These are phyloP conservation scores for Podarcis raffonei DNA, from an alignment of 2,113 vertebrate genomes.

Conservation along the genomic window DNA sequence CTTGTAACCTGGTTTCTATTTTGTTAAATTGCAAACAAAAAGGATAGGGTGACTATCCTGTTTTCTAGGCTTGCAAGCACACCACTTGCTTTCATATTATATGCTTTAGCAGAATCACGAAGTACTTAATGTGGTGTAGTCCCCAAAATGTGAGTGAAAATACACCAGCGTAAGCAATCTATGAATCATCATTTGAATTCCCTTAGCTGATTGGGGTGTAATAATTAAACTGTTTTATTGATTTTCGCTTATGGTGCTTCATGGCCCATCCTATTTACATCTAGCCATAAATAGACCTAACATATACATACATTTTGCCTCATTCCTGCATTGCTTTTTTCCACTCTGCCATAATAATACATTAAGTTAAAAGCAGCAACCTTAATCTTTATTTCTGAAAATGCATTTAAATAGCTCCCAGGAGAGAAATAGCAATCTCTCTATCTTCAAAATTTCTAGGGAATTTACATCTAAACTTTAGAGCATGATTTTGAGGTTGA, in stretches of 20 bases:
- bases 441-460: background rate
- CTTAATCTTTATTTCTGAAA: background rate
- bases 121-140: background rate
- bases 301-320: background rate
- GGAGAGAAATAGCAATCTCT: background rate
- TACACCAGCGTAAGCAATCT: background rate
- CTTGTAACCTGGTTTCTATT: constrained; percentile 27
- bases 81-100: background rate
- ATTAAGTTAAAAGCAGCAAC: background rate
- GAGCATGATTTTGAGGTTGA: background rate
- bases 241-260: background rate
- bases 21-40: constrained; percentile 15
- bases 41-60: constrained; percentile 3
- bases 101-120: background rate
- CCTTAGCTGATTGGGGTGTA: background rate
- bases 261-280: background rate
- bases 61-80: background rate
- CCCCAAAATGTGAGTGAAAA: background rate
- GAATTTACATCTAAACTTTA: background rate
- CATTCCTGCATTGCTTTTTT: background rate
- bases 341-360: background rate
- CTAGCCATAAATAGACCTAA: background rate
- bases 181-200: background rate
- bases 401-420: background rate
- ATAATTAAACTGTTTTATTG: background rate